A percentile compares a stretch with the other conserved stretches of the same genome.
Evolutionary conservation across 2,888 invertebrate species (phyloP).

Genomic region (Ethmia dodecea): DNA sequence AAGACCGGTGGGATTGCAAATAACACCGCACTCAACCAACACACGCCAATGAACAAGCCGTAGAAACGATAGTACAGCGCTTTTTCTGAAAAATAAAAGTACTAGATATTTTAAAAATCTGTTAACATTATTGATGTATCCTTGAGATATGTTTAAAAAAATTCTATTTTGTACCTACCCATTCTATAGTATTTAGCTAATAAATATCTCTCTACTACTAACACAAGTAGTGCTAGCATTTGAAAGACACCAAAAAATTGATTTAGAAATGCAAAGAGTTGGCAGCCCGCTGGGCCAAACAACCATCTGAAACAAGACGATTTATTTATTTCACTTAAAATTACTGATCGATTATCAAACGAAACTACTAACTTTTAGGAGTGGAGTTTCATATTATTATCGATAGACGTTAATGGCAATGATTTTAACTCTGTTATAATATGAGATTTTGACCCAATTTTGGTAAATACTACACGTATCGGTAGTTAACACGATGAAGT

Average conservation of each 20-base stretch:
- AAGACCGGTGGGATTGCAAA: slow-evolving; percentile 69
- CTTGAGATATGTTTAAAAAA: no score
- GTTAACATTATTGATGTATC: no score
- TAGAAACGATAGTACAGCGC: slow-evolving; percentile 58
- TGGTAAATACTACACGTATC: no score
- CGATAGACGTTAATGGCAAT: no score
- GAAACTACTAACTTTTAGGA: no score
- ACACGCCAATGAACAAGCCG: slow-evolving; percentile 54
- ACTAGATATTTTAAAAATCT: no score
- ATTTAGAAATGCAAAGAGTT: slow-evolving; percentile 73
- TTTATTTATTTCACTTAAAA: no score
- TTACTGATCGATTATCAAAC: no score
- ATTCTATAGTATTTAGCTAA: slow-evolving; percentile 60
- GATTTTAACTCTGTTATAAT: no score
- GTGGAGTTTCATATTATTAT: no score
- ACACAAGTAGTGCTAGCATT: slow-evolving; percentile 63
- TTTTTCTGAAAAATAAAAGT: slow-evolving; percentile 62
- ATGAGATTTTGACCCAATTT: no score
- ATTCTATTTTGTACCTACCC: slow-evolving; percentile 61
- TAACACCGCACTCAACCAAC: slow-evolving; percentile 56
- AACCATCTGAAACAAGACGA: slow-evolving; percentile 72
- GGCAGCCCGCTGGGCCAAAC: slow-evolving; percentile 72
- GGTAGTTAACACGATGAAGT: no score
- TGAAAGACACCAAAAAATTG: slow-evolving; percentile 75
- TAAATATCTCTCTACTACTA: slow-evolving; percentile 72